Evolutionary conservation across 2,797 vertebrate species (phyloP).

Genomic region (Semotilus atromaculatus): DNA sequence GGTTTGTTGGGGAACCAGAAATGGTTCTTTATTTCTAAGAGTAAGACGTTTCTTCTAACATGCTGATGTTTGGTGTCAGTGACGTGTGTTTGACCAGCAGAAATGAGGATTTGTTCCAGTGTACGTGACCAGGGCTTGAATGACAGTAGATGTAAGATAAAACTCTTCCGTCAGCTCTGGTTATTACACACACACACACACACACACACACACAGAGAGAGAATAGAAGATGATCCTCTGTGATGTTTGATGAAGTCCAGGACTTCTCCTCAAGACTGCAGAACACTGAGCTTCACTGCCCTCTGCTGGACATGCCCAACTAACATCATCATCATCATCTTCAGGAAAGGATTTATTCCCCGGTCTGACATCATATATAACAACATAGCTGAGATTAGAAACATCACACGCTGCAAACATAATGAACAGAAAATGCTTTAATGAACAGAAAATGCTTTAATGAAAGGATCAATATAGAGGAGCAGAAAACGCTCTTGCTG

Average conservation of each 20-base stretch:
- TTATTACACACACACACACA: not conserved
- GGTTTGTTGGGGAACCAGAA: not conserved
- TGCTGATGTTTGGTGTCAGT: not conserved
- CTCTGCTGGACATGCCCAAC: not conserved
- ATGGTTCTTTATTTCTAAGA: too few relatives aligned
- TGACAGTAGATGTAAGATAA: not conserved
- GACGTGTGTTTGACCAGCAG: not conserved
- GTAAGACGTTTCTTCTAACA: not conserved
- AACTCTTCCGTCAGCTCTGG: not conserved
- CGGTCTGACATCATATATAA: too few relatives aligned
- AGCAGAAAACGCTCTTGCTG: not conserved
- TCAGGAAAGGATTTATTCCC: too few relatives aligned
- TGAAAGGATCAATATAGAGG: not conserved
- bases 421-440: not conserved
- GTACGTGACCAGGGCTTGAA: not conserved
- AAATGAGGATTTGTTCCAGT: not conserved
- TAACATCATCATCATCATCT: too few relatives aligned
- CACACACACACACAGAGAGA: too few relatives aligned
- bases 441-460: constrained; percentile 6
- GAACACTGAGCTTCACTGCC: not conserved
- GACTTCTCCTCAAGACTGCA: not conserved
- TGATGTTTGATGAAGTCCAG: not conserved
- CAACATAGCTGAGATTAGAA: not conserved
- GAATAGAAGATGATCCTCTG: too few relatives aligned
- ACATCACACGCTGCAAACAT: not conserved